Evolutionary conservation across 2,113 vertebrate species (phyloP).

Genomic region (Triplophysa siluroides): DNA sequence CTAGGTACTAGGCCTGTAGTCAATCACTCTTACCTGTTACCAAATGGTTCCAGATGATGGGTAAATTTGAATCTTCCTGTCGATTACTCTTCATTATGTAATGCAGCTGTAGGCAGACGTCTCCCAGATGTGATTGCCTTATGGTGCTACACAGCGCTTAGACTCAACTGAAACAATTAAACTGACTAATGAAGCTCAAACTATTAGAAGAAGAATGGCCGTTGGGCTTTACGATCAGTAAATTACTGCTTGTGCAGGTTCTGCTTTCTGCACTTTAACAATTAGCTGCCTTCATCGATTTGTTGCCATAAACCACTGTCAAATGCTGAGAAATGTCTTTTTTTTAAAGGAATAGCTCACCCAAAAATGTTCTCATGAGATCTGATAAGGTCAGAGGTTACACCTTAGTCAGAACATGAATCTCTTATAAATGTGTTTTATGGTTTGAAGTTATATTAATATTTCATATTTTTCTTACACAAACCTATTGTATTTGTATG

Average conservation of each 20-base stretch:
- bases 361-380: no score
- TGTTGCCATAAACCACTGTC: neutral
- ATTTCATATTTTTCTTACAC: no score
- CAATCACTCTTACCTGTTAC: conserved; percentile 3
- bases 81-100: conserved; percentile 46
- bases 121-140: conserved; percentile 42
- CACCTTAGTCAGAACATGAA: no score
- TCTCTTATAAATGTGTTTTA: no score
- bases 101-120: conserved; percentile 43
- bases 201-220: conserved; percentile 45
- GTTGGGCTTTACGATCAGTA: neutral
- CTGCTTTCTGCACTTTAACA: neutral
- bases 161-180: conserved; percentile 58
- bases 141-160: conserved; percentile 36
- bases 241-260: neutral
- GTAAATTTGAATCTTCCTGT: conserved; percentile 1
- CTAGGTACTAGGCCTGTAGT: neutral
- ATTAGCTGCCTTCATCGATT: neutral
- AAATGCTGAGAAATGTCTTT: no score
- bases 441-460: no score
- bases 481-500: no score
- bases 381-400: no score
- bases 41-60: neutral
- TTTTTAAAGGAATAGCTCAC: no score
- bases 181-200: conserved; percentile 54